Evolutionary conservation across 2,113 vertebrate genomes (phyloP).

Genomic region (Lucifuga dentata): DNA sequence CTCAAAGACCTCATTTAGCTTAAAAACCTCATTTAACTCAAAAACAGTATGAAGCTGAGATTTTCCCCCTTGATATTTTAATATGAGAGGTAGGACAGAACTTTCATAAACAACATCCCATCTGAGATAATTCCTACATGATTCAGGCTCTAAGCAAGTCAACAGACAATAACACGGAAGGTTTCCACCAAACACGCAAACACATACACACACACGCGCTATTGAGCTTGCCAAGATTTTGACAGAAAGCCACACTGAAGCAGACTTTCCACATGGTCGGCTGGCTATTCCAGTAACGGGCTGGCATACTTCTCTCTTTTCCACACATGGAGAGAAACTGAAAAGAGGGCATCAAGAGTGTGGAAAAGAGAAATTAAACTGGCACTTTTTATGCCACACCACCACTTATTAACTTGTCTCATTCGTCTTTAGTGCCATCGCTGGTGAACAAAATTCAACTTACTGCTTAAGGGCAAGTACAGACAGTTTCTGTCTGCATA

Average conservation of each 20-base stretch:
- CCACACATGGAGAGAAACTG: constrained; percentile 33
- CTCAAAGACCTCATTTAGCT: constrained; percentile 28
- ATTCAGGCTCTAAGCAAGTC: constrained; percentile 7
- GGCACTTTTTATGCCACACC: constrained; percentile 15
- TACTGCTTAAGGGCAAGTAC: not conserved
- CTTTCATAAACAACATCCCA: not conserved
- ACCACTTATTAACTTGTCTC: constrained; percentile 20
- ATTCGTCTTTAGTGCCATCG: constrained; percentile 22
- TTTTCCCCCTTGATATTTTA: not conserved
- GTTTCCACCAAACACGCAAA: constrained; percentile 25
- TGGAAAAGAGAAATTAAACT: constrained; percentile 38
- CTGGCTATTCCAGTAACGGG: constrained; percentile 62
- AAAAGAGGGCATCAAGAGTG: constrained; percentile 44
- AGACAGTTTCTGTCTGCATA: not conserved
- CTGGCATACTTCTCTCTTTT: constrained; percentile 56
- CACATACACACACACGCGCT: constrained; percentile 1
- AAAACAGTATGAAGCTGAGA: not conserved
- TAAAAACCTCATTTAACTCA: constrained; percentile 6
- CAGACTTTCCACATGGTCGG: constrained; percentile 63
- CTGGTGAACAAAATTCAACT: constrained; percentile 9
- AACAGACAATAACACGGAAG: constrained; percentile 31
- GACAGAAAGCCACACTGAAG: constrained; percentile 50
- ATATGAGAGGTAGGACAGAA: too few relatives aligned
- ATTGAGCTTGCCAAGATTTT: constrained; percentile 7
- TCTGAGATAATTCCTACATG: not conserved